Evolutionary conservation across 2,797 vertebrate genomes (phyloP), one percentile per base, ranked within the genome.

Genomic region (Nyctibius grandis): DNA sequence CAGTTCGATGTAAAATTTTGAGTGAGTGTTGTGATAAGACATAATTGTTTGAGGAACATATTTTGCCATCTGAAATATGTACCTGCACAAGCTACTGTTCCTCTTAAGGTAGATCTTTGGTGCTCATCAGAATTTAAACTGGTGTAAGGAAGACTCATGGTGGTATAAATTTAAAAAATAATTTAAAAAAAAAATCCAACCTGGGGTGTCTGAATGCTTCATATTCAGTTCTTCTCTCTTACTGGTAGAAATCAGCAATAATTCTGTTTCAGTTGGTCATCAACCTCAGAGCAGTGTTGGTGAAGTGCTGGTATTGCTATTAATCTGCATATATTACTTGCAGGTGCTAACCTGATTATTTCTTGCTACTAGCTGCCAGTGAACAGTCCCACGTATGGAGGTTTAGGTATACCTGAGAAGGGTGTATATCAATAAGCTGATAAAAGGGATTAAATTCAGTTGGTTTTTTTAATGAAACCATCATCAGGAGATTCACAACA

Each of bases 41-140:
- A 59, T 47, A 80, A 96, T 85, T 92, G 82, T 88, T 95, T 85
- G 87, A 93, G 86, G 82, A 89, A 70, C 63, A 13, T 72, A 51
- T 38, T 88, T 77, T 94, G 63, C 91, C 65, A n/a, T 85, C 18
- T 6, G 85, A 74, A 94, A 74, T 54, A 80, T 2, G 9, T 79
- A 72, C 63, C 74, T 93, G 59, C 63, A 65, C 53, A 54, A 85
- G 45, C 63, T 84, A 26, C 59, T 50, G 45, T 57, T 87, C 12
- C 42, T 82, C 26, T 56, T 56, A 11, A 91, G 36, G 70, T 7
- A 47, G 61, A 45, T 63, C 56, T 86, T 67, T 25, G 45, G 33
- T 4, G 1, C n/a, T 80, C 29, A 16, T 17, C 2, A 4, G 76
- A 45, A 48, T 74, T 38, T 85, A 74, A 76, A 31, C 33, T 63